Evolutionary conservation across 2,797 vertebrate genomes (phyloP), one percentile per base, ranked within the genome.

Genomic region (Gadopsis marmoratus): DNA sequence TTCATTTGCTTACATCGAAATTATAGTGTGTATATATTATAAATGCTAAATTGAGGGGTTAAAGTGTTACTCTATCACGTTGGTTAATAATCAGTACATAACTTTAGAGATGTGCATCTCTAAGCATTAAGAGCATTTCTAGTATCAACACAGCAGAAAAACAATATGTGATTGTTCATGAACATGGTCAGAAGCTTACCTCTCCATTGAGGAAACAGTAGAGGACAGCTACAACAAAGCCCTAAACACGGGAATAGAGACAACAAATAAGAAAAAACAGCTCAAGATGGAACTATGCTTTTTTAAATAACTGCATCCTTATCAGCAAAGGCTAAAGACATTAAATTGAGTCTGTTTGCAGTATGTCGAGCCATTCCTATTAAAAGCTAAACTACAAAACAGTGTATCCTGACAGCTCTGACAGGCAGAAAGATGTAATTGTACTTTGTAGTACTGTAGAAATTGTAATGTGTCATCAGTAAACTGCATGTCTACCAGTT

Each of bases 121-220:
- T 10, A 14, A 54, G 5, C 12, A 63, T 56, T 17, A 3, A 11
- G 17, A 47, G 8, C 19, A 33, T 26, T 59, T 23, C 12, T 19
- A 12, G 13, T 12, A 3, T 77, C 1, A 26, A 7, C 21, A 3
- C 5, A 1, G 41, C 4, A 58, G 1, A 17, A 43, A 71, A 35
- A 61, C 2, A 14, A 19, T 12, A 37, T 45, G 7, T 8, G 9
- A 65, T n/a, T 37, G 26, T 48, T 2, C 14, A n/a, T 67, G 16
- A 41, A 67, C 7, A 13, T 68, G 21, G 2, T 64, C 37, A 41
- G 39, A 43, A 50, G 2, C 97, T 96, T 97, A 99, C 98, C 97
- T 99, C 98, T 87, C 98, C 98, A 37, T 99, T 99, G 86, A 99
- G 95, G 93, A 99, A 99, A 89, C 98, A 99, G 92, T 99, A 99